phyloP scores from a whole-genome alignment of 2,113 vertebrate genomes.

The Podilymbus podiceps region DNA sequence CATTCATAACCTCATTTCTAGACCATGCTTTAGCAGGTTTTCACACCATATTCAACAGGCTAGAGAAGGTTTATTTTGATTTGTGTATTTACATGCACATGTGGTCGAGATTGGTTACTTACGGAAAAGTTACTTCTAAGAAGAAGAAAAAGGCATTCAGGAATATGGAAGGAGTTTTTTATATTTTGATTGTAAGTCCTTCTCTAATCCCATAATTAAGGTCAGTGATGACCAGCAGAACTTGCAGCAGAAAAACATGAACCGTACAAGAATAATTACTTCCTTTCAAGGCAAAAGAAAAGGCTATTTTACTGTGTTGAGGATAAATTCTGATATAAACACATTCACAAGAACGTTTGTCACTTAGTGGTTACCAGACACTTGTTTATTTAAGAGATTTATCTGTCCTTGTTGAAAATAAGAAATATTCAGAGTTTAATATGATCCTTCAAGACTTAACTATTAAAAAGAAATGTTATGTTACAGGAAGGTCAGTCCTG shows the following conservation, averaged over 20 bases:
- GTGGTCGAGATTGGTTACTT: background rate
- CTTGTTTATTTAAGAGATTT: constrained; percentile 12
- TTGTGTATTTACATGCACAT: background rate
- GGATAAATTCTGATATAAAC: background rate
- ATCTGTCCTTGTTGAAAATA: background rate
- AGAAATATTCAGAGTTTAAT: background rate
- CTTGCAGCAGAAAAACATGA: background rate
- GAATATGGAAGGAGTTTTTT: background rate
- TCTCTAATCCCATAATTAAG: background rate
- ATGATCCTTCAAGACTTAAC: background rate
- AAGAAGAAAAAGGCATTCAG: background rate
- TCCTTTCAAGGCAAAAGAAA: constrained; percentile 10
- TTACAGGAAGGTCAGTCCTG: background rate
- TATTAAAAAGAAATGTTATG: background rate
- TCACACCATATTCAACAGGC: background rate
- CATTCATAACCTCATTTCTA: background rate
- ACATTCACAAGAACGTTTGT: background rate
- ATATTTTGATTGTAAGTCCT: background rate
- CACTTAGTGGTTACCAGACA: background rate
- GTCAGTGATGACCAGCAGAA: background rate
- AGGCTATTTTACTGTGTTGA: background rate
- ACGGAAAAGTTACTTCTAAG: background rate
- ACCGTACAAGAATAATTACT: background rate
- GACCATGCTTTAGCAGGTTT: background rate
- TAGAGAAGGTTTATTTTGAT: background rate